Percentiles rank a stretch among this genome's conserved stretches.
Evolutionary conservation across 2,888 invertebrate genomes (phyloP).

Genomic region (Rhimphoctona megacephalus): DNA sequence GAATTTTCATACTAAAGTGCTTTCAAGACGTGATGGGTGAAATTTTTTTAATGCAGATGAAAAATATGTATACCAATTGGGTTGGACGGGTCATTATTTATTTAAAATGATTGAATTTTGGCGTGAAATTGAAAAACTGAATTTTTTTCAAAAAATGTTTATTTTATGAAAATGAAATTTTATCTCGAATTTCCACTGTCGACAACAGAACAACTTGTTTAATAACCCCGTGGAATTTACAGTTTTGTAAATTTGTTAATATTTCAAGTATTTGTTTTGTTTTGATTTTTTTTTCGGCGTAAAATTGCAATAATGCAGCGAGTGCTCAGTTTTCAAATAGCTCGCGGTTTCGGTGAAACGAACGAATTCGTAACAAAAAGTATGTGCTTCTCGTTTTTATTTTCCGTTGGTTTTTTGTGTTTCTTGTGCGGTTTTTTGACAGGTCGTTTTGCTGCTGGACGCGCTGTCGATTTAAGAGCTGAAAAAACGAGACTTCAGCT

Average conservation of each 20-base stretch:
- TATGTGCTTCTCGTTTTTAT: conserved; percentile 85
- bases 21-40: neutral
- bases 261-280: neutral
- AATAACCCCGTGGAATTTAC: too few relatives aligned
- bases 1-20: neutral
- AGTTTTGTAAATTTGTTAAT: neutral
- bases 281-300: neutral
- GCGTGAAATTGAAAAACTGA: neutral
- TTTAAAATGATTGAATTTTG: neutral
- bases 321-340: conserved; percentile 85
- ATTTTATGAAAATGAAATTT: neutral
- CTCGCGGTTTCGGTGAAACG: conserved; percentile 81
- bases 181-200: neutral
- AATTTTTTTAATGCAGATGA: too few relatives aligned
- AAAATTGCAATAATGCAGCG: conserved; percentile 83
- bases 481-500: conserved; percentile 78
- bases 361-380: conserved; percentile 85
- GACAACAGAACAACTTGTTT: neutral
- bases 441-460: conserved; percentile 84
- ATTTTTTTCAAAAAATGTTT: neutral
- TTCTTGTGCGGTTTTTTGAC: conserved; percentile 85
- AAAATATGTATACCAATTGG: neutral
- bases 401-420: conserved; percentile 85
- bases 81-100: neutral
- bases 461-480: conserved; percentile 78